Percentiles rank a stretch among this genome's conserved stretches.
These are phyloP conservation scores for Ciconia stormi DNA, from an alignment of 2,113 vertebrate genomes.

Conservation along the genomic window DNA sequence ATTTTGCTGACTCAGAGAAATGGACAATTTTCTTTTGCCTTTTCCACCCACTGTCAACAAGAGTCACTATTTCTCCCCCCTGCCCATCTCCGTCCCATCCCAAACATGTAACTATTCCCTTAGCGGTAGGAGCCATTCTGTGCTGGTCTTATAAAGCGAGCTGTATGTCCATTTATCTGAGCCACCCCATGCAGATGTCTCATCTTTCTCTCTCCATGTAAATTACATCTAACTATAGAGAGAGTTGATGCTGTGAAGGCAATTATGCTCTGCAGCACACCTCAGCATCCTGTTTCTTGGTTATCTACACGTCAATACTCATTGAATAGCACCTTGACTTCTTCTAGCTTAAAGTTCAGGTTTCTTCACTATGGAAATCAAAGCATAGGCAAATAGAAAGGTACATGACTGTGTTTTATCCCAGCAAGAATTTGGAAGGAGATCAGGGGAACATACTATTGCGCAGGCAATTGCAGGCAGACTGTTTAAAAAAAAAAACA, in stretches of 20 bases:
- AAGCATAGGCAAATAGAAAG: background rate
- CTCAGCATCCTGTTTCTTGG: background rate
- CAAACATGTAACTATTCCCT: background rate
- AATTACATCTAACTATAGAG: background rate
- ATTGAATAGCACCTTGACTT: background rate
- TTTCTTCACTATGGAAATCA: background rate
- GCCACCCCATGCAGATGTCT: background rate
- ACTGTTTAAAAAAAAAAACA: background rate
- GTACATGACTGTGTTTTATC: background rate
- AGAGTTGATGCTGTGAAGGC: background rate
- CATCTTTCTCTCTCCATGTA: accelerated
- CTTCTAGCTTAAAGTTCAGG: background rate
- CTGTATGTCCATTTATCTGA: background rate
- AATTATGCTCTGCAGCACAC: background rate
- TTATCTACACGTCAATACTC: background rate
- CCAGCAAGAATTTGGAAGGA: background rate
- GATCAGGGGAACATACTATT: background rate
- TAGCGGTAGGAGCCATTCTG: background rate
- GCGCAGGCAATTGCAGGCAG: background rate
- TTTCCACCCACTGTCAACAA: background rate
- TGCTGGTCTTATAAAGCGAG: accelerated
- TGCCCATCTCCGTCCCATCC: accelerated
- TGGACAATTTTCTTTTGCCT: background rate
- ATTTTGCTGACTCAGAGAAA: background rate
- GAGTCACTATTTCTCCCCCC: background rate